Evolutionary conservation across 2,113 vertebrate species (phyloP).

Genomic region (Isichthys henryi): DNA sequence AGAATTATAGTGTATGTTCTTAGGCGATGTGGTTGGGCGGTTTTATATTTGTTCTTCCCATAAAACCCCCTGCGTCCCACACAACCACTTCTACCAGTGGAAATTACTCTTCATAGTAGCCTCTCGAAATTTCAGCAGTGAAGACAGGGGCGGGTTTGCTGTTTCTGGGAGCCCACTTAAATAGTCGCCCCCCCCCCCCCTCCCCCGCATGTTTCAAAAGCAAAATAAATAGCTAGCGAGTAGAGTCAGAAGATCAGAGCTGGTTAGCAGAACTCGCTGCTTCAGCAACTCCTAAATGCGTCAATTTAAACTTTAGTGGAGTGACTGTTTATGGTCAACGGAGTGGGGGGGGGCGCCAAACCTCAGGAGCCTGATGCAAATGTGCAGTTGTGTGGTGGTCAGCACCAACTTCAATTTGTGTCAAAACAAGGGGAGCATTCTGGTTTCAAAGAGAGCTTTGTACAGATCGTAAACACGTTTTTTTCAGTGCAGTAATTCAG

Average conservation of each 20-base stretch:
- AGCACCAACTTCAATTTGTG: slow-evolving; percentile 1
- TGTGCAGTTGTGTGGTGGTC: not conserved
- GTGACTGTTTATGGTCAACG: not conserved
- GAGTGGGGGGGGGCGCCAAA: not conserved
- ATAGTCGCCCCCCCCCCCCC: not conserved
- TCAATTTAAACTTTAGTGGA: not conserved
- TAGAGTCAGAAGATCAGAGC: not conserved
- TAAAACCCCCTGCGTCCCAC: not conserved
- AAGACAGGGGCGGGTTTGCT: not conserved
- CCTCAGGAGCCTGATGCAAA: not conserved
- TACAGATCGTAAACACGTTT: not conserved
- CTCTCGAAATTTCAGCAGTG: not conserved
- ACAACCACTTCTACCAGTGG: not conserved
- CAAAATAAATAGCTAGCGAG: not conserved
- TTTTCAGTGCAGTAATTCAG: not conserved
- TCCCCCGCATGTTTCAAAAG: not conserved
- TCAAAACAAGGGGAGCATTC: not conserved
- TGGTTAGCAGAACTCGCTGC: not conserved
- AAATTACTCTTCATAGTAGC: slow-evolving; percentile 9
- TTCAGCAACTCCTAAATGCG: not conserved
- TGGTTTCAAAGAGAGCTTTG: not conserved
- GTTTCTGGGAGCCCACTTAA: not conserved
- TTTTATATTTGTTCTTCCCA: not conserved
- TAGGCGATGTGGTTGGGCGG: not conserved
- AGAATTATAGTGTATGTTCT: not conserved